Percentiles rank a stretch among this genome's conserved stretches.
Conservation (phyloP, 2,888 invertebrate genomes). For the Hoplodrina blanda region DNA sequence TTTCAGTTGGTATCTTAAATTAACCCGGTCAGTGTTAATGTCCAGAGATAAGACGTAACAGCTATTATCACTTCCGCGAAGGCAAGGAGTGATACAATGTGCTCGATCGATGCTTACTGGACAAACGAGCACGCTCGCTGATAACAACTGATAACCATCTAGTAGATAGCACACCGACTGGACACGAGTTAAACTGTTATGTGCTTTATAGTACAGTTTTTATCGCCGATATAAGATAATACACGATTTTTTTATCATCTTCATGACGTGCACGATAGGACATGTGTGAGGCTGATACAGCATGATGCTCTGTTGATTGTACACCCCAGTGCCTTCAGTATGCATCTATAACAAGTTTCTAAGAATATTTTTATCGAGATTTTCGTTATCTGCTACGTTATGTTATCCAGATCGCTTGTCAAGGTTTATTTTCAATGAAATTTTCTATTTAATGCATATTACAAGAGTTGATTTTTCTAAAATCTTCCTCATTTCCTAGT, state of each 20-base stretch:
- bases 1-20: conserved; percentile 62
- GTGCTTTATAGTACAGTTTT: conserved; percentile 69
- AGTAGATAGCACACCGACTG: conserved; percentile 76
- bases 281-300: conserved; percentile 53
- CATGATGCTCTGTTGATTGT: conserved; percentile 54
- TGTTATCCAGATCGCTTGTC: conserved; percentile 11
- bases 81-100: conserved; percentile 65
- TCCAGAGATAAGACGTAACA: conserved; percentile 66
- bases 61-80: conserved; percentile 74
- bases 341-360: conserved; percentile 13
- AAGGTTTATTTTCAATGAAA: conserved; percentile 5
- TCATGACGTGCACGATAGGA: conserved; percentile 67
- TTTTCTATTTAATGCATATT: background rate
- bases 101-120: conserved; percentile 72
- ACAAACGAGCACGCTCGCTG: conserved; percentile 79
- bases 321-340: conserved; percentile 6
- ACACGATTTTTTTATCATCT: conserved; percentile 76
- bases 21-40: conserved; percentile 77
- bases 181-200: conserved; percentile 69
- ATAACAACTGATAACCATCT: conserved; percentile 82
- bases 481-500: background rate
- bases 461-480: background rate
- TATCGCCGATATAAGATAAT: conserved; percentile 75
- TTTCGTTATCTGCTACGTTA: conserved; percentile 27
- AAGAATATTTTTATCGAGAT: conserved; percentile 16